These are phyloP conservation scores for Paradisaea rubra DNA, from an alignment of 2,113 vertebrate species.

Conservation along the genomic window DNA sequence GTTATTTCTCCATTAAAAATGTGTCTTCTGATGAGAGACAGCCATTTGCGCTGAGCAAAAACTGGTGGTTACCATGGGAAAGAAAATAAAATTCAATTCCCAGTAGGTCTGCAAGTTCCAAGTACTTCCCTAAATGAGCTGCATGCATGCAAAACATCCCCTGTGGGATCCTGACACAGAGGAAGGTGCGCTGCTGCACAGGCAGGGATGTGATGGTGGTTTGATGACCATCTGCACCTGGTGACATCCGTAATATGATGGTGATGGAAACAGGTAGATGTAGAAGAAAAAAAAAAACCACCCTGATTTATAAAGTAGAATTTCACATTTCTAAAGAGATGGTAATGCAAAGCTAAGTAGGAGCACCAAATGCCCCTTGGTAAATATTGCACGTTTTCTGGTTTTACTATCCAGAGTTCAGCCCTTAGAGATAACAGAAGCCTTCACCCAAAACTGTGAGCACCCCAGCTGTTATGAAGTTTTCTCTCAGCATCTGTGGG, in stretches of 20 bases:
- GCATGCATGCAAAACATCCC: neutral
- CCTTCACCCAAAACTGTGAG: neutral
- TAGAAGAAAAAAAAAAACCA: neutral
- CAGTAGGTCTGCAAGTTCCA: neutral
- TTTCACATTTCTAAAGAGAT: neutral
- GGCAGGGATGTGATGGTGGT: neutral
- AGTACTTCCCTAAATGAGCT: neutral
- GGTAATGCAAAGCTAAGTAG: neutral
- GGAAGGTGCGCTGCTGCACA: neutral
- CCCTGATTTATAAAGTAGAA: neutral
- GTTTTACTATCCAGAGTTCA: neutral
- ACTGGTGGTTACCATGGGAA: neutral
- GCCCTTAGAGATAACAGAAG: neutral
- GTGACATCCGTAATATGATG: neutral
- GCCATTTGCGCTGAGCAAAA: neutral
- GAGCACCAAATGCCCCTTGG: neutral
- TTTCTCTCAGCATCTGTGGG: neutral
- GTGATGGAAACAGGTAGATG: neutral
- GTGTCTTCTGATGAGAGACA: neutral
- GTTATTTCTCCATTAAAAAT: neutral
- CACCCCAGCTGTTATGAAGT: neutral
- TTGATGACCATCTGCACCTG: neutral
- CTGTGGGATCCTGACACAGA: neutral
- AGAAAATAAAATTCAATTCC: neutral
- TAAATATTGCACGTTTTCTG: neutral